Percentiles rank a stretch among this genome's conserved stretches.
Conservation (phyloP, 2,113 vertebrate species). For the Coregonus clupeaformis region DNA sequence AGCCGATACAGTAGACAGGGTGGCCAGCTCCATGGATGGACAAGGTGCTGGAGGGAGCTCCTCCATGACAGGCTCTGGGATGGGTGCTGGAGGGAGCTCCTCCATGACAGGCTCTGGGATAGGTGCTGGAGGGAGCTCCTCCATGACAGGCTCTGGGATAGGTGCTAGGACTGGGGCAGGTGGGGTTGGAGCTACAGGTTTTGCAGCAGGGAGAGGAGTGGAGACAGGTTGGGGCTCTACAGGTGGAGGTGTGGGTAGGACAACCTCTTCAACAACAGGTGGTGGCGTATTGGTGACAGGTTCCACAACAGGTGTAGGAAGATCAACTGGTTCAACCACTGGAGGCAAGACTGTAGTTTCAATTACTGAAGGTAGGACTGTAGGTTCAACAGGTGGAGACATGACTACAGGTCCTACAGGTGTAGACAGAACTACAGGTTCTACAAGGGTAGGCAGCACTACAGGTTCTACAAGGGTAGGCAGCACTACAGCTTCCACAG, state of each 20-base stretch:
- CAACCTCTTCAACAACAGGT: constrained; percentile 14
- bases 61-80: constrained; percentile 20
- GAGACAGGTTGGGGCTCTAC: neutral
- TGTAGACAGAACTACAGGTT: neutral
- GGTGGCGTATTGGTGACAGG: neutral
- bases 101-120: constrained; percentile 20
- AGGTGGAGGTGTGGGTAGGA: neutral
- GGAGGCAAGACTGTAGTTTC: neutral
- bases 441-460: neutral
- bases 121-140: neutral
- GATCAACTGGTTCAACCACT: neutral
- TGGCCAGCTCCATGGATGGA: constrained; percentile 34
- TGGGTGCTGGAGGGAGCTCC: constrained; percentile 8
- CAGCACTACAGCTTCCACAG: constrained; percentile 5
- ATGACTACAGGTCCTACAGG: neutral
- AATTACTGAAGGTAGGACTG: neutral
- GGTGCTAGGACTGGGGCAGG: neutral
- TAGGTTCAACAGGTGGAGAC: neutral
- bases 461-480: constrained; percentile 1
- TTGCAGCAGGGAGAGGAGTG: neutral
- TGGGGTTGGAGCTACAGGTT: neutral
- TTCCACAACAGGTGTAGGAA: neutral
- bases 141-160: neutral
- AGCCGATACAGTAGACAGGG: constrained; percentile 20
- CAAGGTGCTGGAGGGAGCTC: constrained; percentile 26